Base-by-base conservation (phyloP, 2,888 invertebrate species). In the Lithodes maja region DNA sequence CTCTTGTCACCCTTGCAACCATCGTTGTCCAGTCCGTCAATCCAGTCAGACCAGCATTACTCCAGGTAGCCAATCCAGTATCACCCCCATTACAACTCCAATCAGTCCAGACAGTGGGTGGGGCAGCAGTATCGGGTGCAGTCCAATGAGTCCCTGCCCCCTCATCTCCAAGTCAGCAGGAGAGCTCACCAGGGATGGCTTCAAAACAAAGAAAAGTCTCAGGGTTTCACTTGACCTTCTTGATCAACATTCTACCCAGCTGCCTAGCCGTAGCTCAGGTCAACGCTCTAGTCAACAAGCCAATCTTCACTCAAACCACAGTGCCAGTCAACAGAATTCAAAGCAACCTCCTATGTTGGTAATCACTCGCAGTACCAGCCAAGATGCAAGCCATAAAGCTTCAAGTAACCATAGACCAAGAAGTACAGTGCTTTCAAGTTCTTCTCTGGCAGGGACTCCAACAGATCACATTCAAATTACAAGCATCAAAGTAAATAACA, bases 31-130 rank as follows among this genome's bases (percentile, higher is more conserved):
- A 61, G 61, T 61, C 61, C 71, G 17, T 17, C 71, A 17, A n/a
- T n/a, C 61, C 12, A 33, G 33, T 33, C 33, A 33, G 33, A 5
- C 5, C 61, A 61, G 61, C 61, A 61, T 61, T 12, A 61, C 61
- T 7, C 33, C 33, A 33, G 33, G 33, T 33, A 33, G 33, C 33
- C 33, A 33, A 33, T 12, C 5, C 61, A 61, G 61, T 12, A 61
- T 61, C 61, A 61, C 61, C 5, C 61, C 61, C 5, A 61, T 61
- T 61, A 61, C 61, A 61, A 12, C 61, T 7, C 61, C 61, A 61
- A 7, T 61, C 61, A 61, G 61, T 61, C 71, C 71, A n/a, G 71
- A 71, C 17, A 71, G 71, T 71, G 71, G 71, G 17, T 71, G 71
- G 15, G 71, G 71, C 3, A 71, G 71, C 71, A 71, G 71, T 17